Base-by-base conservation (phyloP, 2,888 invertebrate species). In the Thereva unica region DNA sequence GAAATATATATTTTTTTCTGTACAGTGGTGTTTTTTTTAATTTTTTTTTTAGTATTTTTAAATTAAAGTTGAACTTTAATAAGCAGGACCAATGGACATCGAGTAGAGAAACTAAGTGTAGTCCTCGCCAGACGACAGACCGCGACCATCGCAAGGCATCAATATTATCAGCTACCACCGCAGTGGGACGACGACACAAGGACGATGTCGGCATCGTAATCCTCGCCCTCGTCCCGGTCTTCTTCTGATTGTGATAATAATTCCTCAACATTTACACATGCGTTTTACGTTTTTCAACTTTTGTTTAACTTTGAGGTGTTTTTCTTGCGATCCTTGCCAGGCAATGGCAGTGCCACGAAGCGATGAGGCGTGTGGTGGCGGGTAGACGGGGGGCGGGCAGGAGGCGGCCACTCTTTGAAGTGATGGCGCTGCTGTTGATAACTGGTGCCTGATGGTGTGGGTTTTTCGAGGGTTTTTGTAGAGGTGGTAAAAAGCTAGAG, bases 201-300 rank as follows among this genome's bases (percentile, higher is more conserved):
- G 40, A 9, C 53, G 10, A 10, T 12, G 4, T 49, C 49, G 6
- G 6, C 49, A 3, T 49, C 10, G 10, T 49, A 5, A 35, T 37
- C 57, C 50, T 41, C 49, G 37, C 41, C 50, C 10, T 50, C 35
- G 37, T 61, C 50, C 4, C 37, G 6, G 23, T 41, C 38, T 38
- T 61, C 41, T 4, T 40, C 34, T 34, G 9, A 61, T 61, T 61
- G 61, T 42, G 50, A 61, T 61, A 61, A 61, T 61, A 61, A 61
- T 61, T 61, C 50, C 34, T 50, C 50, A 49, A 61, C 61, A 49
- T 50, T 23, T 61, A 61, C 61, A 61, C 61, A 61, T 61, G 61
- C 61, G 61, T 61, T 61, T 61, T 50, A 61, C 61, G 61, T 61
- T 61, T 61, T 61, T 61, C 61, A 61, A 61, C 50, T 34, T 61